Evolutionary conservation across 1,140 invertebrate genomes (phyloP).

Genomic region (Caenorhabditis latens): DNA sequence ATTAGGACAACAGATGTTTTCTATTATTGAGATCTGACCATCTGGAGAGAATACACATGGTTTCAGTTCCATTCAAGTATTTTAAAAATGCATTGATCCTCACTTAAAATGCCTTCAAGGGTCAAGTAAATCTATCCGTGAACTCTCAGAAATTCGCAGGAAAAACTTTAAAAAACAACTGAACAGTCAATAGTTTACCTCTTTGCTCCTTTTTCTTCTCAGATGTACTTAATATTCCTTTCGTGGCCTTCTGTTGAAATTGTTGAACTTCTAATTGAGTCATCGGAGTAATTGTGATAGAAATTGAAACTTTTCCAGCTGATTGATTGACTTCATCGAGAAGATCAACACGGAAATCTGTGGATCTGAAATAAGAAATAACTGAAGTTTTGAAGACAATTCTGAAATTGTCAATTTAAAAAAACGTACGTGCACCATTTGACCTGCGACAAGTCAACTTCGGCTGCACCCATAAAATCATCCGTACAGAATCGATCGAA

Average conservation of each 20-base stretch:
- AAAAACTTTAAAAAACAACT: background rate
- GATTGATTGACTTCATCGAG: conserved; percentile 22
- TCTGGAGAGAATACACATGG: too few species aligned
- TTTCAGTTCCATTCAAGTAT: too few species aligned
- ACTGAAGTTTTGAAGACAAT: background rate
- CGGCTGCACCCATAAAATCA: conserved; percentile 94
- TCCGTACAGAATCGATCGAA: conserved; percentile 96
- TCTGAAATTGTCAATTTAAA: background rate
- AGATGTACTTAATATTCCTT: conserved; percentile 69
- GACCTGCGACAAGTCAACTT: conserved; percentile 87
- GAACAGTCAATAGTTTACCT: conserved; percentile 47
- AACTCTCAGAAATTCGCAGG: background rate
- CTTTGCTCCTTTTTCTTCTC: conserved; percentile 68
- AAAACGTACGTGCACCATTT: conserved; percentile 84
- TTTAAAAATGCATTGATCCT: too few species aligned
- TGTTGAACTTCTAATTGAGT: conserved; percentile 49
- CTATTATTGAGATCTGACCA: background rate
- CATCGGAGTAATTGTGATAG: conserved; percentile 36
- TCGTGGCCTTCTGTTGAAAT: conserved; percentile 70
- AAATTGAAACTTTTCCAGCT: conserved; percentile 13
- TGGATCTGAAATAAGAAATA: conserved; percentile 80
- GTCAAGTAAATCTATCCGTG: background rate
- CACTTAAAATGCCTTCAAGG: too few species aligned
- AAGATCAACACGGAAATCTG: conserved; percentile 82
- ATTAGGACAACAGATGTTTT: background rate